Base-by-base conservation (phyloP, 2,797 vertebrate genomes). In the Danio albolineatus region DNA sequence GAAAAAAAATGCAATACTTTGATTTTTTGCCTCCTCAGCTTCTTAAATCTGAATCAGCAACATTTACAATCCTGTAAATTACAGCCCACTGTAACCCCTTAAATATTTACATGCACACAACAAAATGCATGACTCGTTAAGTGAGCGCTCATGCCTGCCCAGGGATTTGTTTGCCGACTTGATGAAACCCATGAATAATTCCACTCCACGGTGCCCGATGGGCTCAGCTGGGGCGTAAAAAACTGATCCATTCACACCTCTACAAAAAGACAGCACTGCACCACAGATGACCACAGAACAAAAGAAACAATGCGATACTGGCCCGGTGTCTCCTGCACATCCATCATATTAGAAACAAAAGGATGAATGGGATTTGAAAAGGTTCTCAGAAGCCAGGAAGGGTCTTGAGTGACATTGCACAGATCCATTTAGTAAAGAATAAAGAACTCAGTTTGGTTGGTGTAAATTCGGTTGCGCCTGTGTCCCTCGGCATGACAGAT, bases 401-500 rank as follows among this genome's bases (percentile, higher is more conserved):
- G 61, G 16, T 64, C 44, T 74, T 62, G 48, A 78, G 81, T 41
- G 65, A 57, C 51, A 38, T 43, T 28, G 13, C 38, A 36, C 19
- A 54, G 21, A 59, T 72, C 56, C 38, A 62, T 73, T 74, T 56
- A 44, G 69, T 17, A 46, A 61, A 5, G 39, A 69, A 70, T 71
- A 53, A 73, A 81, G 67, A 72, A 51, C 43, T 81, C 28, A 82
- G 65, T 39, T 17, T 41, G 7, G 66, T 10, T 85, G 59, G 78
- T 86, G 83, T 87, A 82, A 85, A 89, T 82, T 78, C 77, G 77
- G 67, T 77, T 51, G 59, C 36, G 39, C 16, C 7, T 13, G 28
- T 17, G 19, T 76, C 64, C 5, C 48, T 80, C 44, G 61, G 56
- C 48, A 73, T 85, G 80, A 71, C 78, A 69, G 87, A 90, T 89